Conservation (phyloP, 1,140 invertebrate genomes). For the Lasioglossum baleicum region DNA sequence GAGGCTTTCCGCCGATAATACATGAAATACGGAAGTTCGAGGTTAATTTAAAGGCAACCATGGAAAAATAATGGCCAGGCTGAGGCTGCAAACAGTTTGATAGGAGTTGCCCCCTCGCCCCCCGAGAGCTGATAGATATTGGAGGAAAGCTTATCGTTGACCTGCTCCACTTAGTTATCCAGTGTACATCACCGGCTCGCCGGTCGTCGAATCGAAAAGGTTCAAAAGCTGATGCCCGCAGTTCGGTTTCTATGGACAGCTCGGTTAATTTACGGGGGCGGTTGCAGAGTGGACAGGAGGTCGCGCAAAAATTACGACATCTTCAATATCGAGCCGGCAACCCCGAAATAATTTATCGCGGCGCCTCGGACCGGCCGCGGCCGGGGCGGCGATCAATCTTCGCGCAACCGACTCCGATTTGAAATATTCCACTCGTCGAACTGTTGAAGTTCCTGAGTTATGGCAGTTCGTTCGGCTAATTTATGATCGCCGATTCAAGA, state of each 20-base stretch:
- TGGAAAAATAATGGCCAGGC: conserved; percentile 21
- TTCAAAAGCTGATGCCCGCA: conserved; percentile 1
- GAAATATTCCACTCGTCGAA: neutral
- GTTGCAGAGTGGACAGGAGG: too few relatives aligned
- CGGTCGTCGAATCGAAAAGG: conserved; percentile 4
- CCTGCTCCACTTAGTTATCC: conserved; percentile 41
- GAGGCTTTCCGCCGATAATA: conserved; percentile 12
- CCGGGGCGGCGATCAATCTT: conserved; percentile 22
- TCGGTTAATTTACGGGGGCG: conserved; percentile 18
- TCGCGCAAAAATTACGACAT: conserved; percentile 22
- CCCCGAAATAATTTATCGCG: conserved; percentile 6
- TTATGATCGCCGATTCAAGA: neutral
- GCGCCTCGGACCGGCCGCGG: neutral
- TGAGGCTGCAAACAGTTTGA: conserved; percentile 15
- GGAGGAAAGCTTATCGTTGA: conserved; percentile 41
- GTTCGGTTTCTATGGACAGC: conserved; percentile 8
- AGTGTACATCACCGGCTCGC: conserved; percentile 2
- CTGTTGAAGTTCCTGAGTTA: neutral
- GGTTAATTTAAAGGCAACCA: conserved; percentile 31
- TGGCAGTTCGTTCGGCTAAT: neutral
- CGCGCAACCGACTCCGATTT: neutral
- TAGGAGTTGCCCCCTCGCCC: neutral
- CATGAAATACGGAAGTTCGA: conserved; percentile 34
- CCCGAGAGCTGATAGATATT: conserved; percentile 37
- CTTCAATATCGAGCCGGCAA: neutral